Conservation (phyloP, 2,888 invertebrate species). For the Lumbricus terrestris region DNA sequence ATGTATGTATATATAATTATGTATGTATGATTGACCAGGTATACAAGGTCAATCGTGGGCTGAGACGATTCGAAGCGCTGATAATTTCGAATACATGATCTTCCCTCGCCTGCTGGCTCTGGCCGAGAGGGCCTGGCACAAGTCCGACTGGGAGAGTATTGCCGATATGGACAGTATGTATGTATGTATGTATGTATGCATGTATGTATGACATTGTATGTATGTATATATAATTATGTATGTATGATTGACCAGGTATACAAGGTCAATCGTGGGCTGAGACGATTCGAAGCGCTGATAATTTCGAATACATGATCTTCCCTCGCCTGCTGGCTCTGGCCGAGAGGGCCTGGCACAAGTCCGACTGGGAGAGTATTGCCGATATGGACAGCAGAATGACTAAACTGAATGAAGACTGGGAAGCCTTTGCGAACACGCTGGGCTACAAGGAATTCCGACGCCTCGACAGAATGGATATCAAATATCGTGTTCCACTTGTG, state of each 20-base stretch:
- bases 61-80: constrained; percentile 40
- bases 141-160: constrained; percentile 48
- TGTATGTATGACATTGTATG: too few relatives aligned
- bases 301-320: constrained; percentile 35
- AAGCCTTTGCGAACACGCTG: constrained; percentile 46
- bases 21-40: too few relatives aligned
- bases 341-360: constrained; percentile 54
- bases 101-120: constrained; percentile 44
- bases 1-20: too few relatives aligned
- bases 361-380: constrained; percentile 49
- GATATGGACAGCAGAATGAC: constrained; percentile 41
- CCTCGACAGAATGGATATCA: constrained; percentile 45
- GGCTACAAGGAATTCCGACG: constrained; percentile 48
- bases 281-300: constrained; percentile 32
- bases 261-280: constrained; percentile 54
- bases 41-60: constrained; percentile 53
- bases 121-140: constrained; percentile 54
- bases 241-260: constrained; percentile 51
- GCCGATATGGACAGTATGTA: constrained; percentile 46
- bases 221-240: too few relatives aligned
- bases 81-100: constrained; percentile 33
- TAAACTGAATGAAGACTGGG: constrained; percentile 43
- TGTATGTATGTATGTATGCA: too few relatives aligned
- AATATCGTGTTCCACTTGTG: constrained; percentile 51
- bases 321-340: constrained; percentile 47